phyloP scores from a whole-genome alignment of 1,140 invertebrate species.

The Eubasilissa regina region DNA sequence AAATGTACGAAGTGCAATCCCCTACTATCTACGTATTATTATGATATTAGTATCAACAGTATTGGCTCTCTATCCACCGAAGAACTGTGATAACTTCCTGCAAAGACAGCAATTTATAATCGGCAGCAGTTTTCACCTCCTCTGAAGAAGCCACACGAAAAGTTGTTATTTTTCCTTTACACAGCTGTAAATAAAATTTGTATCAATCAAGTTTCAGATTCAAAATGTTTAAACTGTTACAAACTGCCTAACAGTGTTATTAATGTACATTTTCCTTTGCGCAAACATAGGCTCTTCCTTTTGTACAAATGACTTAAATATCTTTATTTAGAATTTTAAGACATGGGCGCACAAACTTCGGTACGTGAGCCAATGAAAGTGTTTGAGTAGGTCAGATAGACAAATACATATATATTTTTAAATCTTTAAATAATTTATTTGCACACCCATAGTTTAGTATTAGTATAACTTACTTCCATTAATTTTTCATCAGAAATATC shows the following conservation, averaged over 20 bases:
- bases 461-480: slow-evolving; percentile 78
- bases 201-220: neutral
- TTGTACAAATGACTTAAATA: too few relatives aligned
- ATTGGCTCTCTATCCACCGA: slow-evolving; percentile 51
- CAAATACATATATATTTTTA: too few relatives aligned
- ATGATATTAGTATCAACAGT: slow-evolving; percentile 41
- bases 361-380: too few relatives aligned
- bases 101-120: slow-evolving; percentile 39
- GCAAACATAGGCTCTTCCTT: too few relatives aligned
- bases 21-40: neutral
- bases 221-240: too few relatives aligned
- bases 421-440: too few relatives aligned
- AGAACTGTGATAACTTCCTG: slow-evolving; percentile 50
- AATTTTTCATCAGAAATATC: slow-evolving; percentile 93
- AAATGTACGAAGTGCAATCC: neutral
- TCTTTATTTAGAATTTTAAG: too few relatives aligned
- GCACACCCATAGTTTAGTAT: too few relatives aligned
- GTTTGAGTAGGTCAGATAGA: too few relatives aligned
- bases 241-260: too few relatives aligned
- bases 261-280: too few relatives aligned
- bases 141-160: slow-evolving; percentile 51
- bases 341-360: too few relatives aligned
- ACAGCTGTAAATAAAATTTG: slow-evolving; percentile 48
- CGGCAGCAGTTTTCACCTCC: slow-evolving; percentile 49
- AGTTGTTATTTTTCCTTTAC: slow-evolving; percentile 48